Evolutionary conservation across 1,140 invertebrate genomes (phyloP), one percentile per base, ranked within the genome.

Genomic region (Chelonus insularis): DNA sequence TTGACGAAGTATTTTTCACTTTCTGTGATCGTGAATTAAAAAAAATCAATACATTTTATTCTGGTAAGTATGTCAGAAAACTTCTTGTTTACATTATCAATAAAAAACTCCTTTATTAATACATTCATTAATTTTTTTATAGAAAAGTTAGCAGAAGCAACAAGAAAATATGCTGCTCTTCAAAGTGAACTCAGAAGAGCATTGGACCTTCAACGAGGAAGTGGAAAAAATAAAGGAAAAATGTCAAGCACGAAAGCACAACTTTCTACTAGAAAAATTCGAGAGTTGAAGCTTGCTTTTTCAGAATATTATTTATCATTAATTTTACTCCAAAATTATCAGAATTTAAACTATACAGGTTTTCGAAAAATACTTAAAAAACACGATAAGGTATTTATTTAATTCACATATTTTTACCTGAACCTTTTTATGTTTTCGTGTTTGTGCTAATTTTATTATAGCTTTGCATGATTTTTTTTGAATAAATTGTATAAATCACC

Each of bases 311-410:
- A 99, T 78, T 84, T 99, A 1, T 97, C 94, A 72, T 76, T 99
- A 20, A 97, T 99, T 68, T 84, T 99, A 1, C 83, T 94, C 43
- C 92, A 94, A 72, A 94, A 93, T 72, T 94, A 93, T 72, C 91
- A 94, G 74, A 98, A 97, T 80, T 83, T 99, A 14, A 99, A 99
- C 83, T 97, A 96, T 71, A 99, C 97, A 11, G 98, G 98, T 0
- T 99, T 99, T 83, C 87, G 97, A 59, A 99, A 99, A 83, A 99
- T 99, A 74, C 85, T 99, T n/a, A 99, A 99, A 79, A 99, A 99
- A 82, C 97, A 99, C 80, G 98, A 99, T 81, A 99, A 99, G 87
- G 92, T 98, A 82, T 71, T 68, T 67, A 56, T 54, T 18, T 8
- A 12, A 47, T n/a, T 7, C 7, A 47, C 1, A 20, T 12, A 6